Evolutionary conservation across 2,113 vertebrate species (phyloP).

Genomic region (Periophthalmus modestus): DNA sequence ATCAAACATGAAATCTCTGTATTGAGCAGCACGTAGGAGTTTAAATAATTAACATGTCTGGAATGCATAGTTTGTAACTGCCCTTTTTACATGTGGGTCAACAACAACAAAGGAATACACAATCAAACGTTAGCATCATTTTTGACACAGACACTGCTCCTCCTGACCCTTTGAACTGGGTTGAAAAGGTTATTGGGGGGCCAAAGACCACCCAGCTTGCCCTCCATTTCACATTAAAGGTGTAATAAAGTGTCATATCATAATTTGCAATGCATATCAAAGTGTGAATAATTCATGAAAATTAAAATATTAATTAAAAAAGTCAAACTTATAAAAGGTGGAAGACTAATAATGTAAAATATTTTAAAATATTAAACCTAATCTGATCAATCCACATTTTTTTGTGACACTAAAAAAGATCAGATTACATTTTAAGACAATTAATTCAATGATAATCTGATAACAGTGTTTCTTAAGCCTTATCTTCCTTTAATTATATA

Average conservation of each 20-base stretch:
- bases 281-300: background rate
- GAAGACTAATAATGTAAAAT: background rate
- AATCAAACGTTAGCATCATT: conserved; percentile 6
- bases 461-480: conserved; percentile 57
- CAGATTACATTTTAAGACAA: conserved; percentile 37
- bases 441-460: conserved; percentile 60
- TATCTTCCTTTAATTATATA: conserved; percentile 73
- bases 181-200: conserved; percentile 54
- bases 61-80: too few species aligned
- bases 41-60: too few species aligned
- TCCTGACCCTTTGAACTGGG: conserved; percentile 31
- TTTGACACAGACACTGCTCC: conserved; percentile 39
- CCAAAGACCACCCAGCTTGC: conserved; percentile 67
- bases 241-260: background rate
- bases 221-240: background rate
- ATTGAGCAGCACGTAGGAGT: too few species aligned
- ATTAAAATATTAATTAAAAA: background rate
- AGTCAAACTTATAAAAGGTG: background rate
- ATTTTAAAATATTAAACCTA: background rate
- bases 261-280: background rate
- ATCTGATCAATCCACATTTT: conserved; percentile 2
- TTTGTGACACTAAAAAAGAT: conserved; percentile 9
- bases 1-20: too few species aligned
- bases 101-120: background rate
- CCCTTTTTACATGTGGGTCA: too few species aligned